Percentiles rank a stretch among this genome's conserved stretches.
phyloP scores from a whole-genome alignment of 37 sponge, comb jelly and placozoan genomes.

The Amphimedon queenslandica region DNA sequence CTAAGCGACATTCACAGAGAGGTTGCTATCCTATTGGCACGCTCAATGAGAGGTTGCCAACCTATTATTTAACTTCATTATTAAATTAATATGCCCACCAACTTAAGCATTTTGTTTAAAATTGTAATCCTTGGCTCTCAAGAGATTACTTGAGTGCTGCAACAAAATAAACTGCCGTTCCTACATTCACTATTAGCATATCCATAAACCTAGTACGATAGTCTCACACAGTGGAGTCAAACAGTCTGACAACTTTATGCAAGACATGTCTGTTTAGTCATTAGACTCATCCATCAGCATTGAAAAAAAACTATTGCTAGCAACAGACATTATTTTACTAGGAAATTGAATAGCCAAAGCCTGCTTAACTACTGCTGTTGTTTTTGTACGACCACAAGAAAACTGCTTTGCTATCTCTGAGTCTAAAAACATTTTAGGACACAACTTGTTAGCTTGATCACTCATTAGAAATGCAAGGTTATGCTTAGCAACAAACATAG shows the following conservation, averaged over 20 bases:
- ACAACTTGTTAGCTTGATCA: conserved; percentile 44
- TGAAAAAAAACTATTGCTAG: conserved; percentile 1
- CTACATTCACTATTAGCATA: conserved; percentile 49
- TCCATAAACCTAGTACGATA: conserved; percentile 31
- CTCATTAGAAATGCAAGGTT: conserved; percentile 26
- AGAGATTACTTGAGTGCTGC: conserved; percentile 38
- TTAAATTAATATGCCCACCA: too few species aligned
- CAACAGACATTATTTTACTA: neutral
- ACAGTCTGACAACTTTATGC: conserved; percentile 10
- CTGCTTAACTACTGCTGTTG: conserved; percentile 37
- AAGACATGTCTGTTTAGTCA: conserved; percentile 43
- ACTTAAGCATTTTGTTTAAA: too few species aligned
- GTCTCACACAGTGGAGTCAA: conserved; percentile 14
- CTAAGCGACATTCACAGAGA: too few species aligned
- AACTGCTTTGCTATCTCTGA: conserved; percentile 38
- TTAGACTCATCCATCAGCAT: conserved; percentile 41
- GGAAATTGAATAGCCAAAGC: conserved; percentile 9
- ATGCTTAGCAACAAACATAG: conserved; percentile 29
- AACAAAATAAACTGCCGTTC: conserved; percentile 35
- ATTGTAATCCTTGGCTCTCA: conserved; percentile 17
- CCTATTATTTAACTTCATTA: too few species aligned
- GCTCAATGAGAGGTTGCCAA: too few species aligned
- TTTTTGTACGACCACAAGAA: conserved; percentile 46
- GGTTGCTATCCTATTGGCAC: too few species aligned
- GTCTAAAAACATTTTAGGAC: conserved; percentile 31